Percentiles rank a stretch among this genome's conserved stretches.
phyloP scores from a whole-genome alignment of 53 echinoderm and acorn worm genomes.

The Astropecten irregularis region DNA sequence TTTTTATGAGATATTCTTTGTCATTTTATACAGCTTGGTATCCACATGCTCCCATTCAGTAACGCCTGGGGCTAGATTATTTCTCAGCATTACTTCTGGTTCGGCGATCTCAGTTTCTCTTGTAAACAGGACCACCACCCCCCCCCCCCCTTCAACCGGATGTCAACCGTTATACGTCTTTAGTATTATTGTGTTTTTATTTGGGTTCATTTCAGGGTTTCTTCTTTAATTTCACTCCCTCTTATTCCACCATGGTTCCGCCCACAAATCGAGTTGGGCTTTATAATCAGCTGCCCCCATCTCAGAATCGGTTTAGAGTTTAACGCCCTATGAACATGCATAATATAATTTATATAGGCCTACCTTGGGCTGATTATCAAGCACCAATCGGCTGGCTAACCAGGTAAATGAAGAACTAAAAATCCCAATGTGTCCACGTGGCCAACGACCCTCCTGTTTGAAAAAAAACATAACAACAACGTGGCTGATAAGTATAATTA shows the following conservation, averaged over 20 bases:
- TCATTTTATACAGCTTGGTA: background rate
- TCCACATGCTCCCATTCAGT: background rate
- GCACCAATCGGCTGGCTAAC: background rate
- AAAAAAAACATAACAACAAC: background rate
- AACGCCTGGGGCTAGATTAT: conserved; percentile 36
- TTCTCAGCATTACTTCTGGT: conserved; percentile 41
- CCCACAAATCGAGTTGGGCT: conserved; percentile 21
- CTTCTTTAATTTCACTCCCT: background rate
- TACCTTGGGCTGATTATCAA: conserved; percentile 11
- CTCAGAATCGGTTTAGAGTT: conserved; percentile 12
- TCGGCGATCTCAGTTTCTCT: background rate
- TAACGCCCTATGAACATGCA: conserved; percentile 21
- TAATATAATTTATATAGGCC: no score
- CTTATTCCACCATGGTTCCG: background rate
- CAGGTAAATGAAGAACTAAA: background rate
- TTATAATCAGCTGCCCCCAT: conserved; percentile 5
- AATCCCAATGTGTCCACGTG: conserved; percentile 26
- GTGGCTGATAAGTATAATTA: no score
- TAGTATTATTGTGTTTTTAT: background rate
- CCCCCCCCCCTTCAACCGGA: no score
- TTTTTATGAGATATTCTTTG: background rate
- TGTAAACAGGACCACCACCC: no score
- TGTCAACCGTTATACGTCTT: conserved; percentile 5
- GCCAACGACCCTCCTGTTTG: conserved; percentile 13
- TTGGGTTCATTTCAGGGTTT: background rate